Evolutionary conservation across 2,797 vertebrate species (phyloP), one percentile per base, ranked within the genome.

Genomic region (Morelia viridis): DNA sequence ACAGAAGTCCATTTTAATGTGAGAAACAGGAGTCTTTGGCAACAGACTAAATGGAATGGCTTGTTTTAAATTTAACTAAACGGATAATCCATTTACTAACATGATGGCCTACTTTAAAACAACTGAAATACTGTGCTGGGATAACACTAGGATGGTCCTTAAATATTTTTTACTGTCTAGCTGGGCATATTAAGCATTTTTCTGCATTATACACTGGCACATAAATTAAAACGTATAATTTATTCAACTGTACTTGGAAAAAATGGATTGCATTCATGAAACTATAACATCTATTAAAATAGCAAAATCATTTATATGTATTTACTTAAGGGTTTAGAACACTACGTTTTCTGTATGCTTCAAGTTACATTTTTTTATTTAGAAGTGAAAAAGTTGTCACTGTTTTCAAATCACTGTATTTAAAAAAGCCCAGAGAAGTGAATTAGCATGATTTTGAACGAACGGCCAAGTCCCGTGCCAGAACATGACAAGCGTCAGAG

Each of bases 11-110:
- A 57, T 62, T 56, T 86, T 57, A 58, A 87, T 10, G 10, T 76
- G 56, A 50, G 24, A 76, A 87, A 91, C 56, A 85, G 8, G 26
- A 87, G 19, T 87, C 17, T 58, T 61, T 91, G 90, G 85, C 15
- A 71, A 91, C 41, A 91, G 35, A 62, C 11, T 60, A 62, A 86
- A 86, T 57, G 15, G 53, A 87, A 87, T 71, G 24, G 53, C 62
- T 91, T 64, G 12, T 35, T 88, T 88, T 88, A 41, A 92, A 88
- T 17, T 46, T 62, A 62, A 88, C 68, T 58, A 91, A 58, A 83
- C 17, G n/a, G 68, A 92, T 13, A 83, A 80, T 83, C 85, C 12
- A 65, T 86, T 90, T 86, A 68, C 17, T 50, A 84, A 83, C 22
- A 83, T 0, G 50, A 15, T 83, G 13, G 50, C 58, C 22, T 64